Base-by-base conservation (phyloP, 2,797 vertebrate species). In the Platalea minor region DNA sequence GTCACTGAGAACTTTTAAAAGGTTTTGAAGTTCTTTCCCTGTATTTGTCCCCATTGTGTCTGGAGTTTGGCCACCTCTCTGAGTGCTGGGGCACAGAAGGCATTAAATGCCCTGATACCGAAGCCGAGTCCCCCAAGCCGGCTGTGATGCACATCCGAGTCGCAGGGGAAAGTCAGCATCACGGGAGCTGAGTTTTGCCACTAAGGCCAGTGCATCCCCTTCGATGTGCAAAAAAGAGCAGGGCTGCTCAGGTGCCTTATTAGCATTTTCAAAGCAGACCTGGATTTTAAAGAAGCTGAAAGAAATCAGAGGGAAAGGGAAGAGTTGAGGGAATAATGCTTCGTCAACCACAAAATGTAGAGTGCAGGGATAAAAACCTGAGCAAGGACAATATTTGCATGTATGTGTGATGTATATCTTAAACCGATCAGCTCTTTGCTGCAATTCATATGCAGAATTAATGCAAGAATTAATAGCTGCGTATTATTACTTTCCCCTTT, bases 191-290 rank as follows among this genome's bases (percentile, higher is more conserved):
- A 33, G 35, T 43, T 83, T 33, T 41, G 64, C n/a, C 18, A 1
- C 60, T 10, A 5, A 74, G 41, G 29, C 0, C 0, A 75, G 26
- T 0, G 0, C 29, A 25, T 45, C 76, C 45, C 39, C 39, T 46
- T 41, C 21, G 2, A 31, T 4, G 35, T 43, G 60, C 25, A 45
- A 3, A 46, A 63, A 35, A 25, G 26, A 46, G 64, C 46, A 28
- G 73, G 65, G 39, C 51, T 70, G 33, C 51, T 20, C 33, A 9
- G 45, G 39, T 35, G 43, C 73, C 43, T 70, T 9, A 1, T 45
- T 28, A 57, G 63, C 51, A 3, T 72, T 57, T 54, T 24, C 41
- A 26, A n/a, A 88, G 79, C 56, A 59, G 68, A 73, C 46, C 26
- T 50, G 59, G 51, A 12, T 93, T 88, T 85, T 82, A 25, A 74